phyloP scores from a whole-genome alignment of 2,888 invertebrate genomes.

The Drosophila nigricruria region DNA sequence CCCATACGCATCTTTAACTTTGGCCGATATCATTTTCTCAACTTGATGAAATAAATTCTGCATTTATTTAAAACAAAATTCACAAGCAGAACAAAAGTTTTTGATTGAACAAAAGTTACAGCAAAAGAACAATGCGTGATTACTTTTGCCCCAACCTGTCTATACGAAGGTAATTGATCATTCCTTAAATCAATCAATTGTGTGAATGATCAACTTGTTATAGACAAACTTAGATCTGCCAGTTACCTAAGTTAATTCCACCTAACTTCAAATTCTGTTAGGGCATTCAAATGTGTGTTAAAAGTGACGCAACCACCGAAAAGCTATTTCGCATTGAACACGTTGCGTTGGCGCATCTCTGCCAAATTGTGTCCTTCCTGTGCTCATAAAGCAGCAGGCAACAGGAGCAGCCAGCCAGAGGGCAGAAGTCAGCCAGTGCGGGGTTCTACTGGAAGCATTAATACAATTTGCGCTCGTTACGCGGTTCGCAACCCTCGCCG shows the following conservation, averaged over 20 bases:
- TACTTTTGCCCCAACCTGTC: too few species aligned
- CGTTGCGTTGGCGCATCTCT: constrained; percentile 26
- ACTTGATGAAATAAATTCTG: too few species aligned
- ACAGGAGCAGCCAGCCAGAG: constrained; percentile 4
- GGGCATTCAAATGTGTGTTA: constrained; percentile 24
- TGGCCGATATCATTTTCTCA: too few species aligned
- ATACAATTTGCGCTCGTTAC: constrained; percentile 82
- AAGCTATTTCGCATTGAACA: constrained; percentile 23
- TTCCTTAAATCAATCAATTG: too few species aligned
- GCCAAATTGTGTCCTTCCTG: constrained; percentile 45
- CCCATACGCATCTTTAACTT: too few species aligned
- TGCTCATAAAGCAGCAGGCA: constrained; percentile 23
- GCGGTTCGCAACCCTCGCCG: constrained; percentile 69
- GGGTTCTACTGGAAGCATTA: constrained; percentile 10
- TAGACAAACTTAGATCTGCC: not conserved
- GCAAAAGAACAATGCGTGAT: too few species aligned
- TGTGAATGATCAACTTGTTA: too few species aligned
- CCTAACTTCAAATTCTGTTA: not conserved
- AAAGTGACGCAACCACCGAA: constrained; percentile 29
- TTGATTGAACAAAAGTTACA: too few species aligned
- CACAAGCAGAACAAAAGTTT: too few species aligned
- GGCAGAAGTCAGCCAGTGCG: constrained; percentile 1
- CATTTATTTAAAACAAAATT: too few species aligned
- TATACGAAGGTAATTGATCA: too few species aligned
- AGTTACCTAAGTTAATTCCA: not conserved